Evolutionary conservation across 2,888 invertebrate genomes (phyloP), one percentile per base, ranked within the genome.

Genomic region (Coecobrya sp.): DNA sequence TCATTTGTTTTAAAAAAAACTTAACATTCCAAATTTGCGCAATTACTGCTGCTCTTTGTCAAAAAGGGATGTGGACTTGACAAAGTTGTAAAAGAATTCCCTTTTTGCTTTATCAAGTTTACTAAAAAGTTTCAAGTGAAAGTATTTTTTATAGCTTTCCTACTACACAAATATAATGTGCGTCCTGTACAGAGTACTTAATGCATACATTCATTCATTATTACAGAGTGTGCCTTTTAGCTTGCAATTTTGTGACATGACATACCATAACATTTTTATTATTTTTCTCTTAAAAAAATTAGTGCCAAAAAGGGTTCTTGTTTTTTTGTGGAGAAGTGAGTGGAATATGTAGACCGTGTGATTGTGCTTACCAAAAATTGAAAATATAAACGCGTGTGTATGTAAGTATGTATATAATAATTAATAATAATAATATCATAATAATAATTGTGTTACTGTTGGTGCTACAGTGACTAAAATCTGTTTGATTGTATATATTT

Each of bases 401-500:
- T 59, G 19, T 59, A 59, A 19, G 8, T 62, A 62, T 62, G 5
- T 25, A 25, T 10, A 22, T 62, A 59, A 19, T 19, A 59, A 59
- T 59, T 62, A 62, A 11, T 22, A 59, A 11, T 73, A 13, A 73
- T 68, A 13, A 65, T 65, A 65, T 55, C 73, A 42, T 19, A 2
- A n/a, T 70, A 65, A 65, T 65, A 27, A 27, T 10, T 65, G 16
- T 30, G 36, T 65, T 65, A 65, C 62, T 65, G 19, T 25, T 19
- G n/a, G 73, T 79, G 55, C 59, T 81, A 55, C 55, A 30, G n/a
- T 81, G 81, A 81, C 81, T 81, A 55, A 62, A 52, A 55, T 52
- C 11, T 52, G 55, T 55, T 81, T 81, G 81, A 81, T 81, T 81
- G 81, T 59, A 81, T 59, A 81, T 81, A 36, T 36, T 81, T 81